Evolutionary conservation across 2,113 vertebrate genomes (phyloP).

Genomic region (Psettodes erumei): DNA sequence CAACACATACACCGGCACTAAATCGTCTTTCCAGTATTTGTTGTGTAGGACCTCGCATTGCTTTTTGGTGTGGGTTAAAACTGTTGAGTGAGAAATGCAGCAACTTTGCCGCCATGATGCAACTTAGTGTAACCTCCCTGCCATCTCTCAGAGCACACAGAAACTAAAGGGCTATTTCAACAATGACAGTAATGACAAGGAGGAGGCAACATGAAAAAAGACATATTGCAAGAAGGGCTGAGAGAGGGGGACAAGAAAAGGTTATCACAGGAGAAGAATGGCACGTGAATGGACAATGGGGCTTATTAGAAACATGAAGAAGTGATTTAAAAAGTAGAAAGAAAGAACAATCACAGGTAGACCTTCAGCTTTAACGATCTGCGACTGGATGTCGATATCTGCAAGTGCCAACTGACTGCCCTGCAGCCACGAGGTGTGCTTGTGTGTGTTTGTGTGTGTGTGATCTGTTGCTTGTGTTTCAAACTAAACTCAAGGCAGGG

Average conservation of each 20-base stretch:
- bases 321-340: neutral
- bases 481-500: constrained; percentile 41
- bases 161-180: constrained; percentile 44
- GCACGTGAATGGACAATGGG: neutral
- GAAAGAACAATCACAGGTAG: neutral
- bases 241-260: constrained; percentile 24
- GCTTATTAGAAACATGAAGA: neutral
- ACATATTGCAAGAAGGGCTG: constrained; percentile 12
- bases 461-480: constrained; percentile 53
- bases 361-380: constrained; percentile 54
- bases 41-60: too few species aligned
- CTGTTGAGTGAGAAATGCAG: neutral
- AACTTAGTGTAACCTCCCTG: constrained; percentile 41
- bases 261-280: neutral
- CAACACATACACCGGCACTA: neutral
- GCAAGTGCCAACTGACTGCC: constrained; percentile 66
- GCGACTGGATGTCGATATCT: constrained; percentile 58
- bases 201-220: constrained; percentile 16
- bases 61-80: neutral
- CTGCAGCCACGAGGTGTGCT: constrained; percentile 38
- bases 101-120: constrained; percentile 47
- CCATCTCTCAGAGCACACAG: constrained; percentile 27
- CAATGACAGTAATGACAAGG: constrained; percentile 25
- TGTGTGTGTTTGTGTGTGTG: constrained; percentile 2
- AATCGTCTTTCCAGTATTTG: neutral